phyloP scores from a whole-genome alignment of 2,797 vertebrate genomes.

The Ctenochaetus hawaiiensis region DNA sequence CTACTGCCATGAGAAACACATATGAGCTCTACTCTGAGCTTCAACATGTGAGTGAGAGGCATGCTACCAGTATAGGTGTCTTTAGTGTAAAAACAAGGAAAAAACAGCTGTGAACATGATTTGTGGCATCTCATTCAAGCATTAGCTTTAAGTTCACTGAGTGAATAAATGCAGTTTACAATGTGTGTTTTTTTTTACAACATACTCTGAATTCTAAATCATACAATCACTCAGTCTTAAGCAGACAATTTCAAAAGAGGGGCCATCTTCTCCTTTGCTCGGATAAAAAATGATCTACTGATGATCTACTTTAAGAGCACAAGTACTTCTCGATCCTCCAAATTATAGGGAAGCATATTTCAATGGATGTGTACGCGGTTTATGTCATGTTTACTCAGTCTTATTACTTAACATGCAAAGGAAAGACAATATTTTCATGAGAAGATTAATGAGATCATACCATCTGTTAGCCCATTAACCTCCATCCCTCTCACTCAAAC shows the following conservation, averaged over 20 bases:
- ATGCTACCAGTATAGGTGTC: constrained; percentile 95
- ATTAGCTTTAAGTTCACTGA: too few relatives aligned
- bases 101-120: too few relatives aligned
- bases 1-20: constrained; percentile 91
- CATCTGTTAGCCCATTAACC: constrained; percentile 26
- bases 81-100: constrained; percentile 81
- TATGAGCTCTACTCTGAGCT: constrained; percentile 93
- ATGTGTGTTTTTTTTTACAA: too few relatives aligned
- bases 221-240: too few relatives aligned
- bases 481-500: constrained; percentile 22
- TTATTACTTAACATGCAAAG: constrained; percentile 32
- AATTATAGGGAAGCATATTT: constrained; percentile 11
- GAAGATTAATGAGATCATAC: constrained; percentile 27
- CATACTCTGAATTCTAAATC: too few relatives aligned
- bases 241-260: not conserved
- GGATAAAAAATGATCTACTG: too few relatives aligned
- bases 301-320: too few relatives aligned
- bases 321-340: not conserved
- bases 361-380: constrained; percentile 1
- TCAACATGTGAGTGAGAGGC: constrained; percentile 95
- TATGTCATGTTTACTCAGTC: constrained; percentile 17
- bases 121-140: too few relatives aligned
- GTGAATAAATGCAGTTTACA: too few relatives aligned
- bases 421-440: constrained; percentile 30
- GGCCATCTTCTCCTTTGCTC: constrained; percentile 9